Evolutionary conservation across 2,888 invertebrate species (phyloP), one percentile per base, ranked within the genome.

Genomic region (Acleris literana): DNA sequence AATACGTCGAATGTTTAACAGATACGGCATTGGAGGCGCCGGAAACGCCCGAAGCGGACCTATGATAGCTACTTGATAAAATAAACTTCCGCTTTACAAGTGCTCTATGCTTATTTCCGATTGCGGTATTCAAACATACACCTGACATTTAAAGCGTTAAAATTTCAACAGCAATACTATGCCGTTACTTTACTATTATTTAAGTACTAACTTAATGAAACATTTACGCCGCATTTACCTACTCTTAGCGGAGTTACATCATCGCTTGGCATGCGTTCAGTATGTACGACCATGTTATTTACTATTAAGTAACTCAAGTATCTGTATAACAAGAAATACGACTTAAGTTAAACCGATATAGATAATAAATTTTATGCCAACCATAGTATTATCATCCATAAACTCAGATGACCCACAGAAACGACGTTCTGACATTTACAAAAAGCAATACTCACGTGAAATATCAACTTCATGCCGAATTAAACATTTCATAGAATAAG

Each of bases 1-100:
- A 84, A 87, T 85, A 88, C 85, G 85, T 86, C 83, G 83, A 88
- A 87, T 80, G 81, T 85, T 85, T 74, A 80, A 83, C 81, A 82
- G 84, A 88, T 86, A 88, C 81, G 81, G 75, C 84, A 84, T 84
- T 81, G 83, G 81, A 86, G 81, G 83, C 87, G 82, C 86, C 87
- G 89, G 88, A 88, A 89, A 83, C 81, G 75, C 76, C 70, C 74
- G 69, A 71, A 70, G 71, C 73, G 77, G 78, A 82, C 81, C 73
- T 84, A 79, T 82, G 78, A 76, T 71, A 79, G 73, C 72, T 72
- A 59, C 70, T 73, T 72, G 74, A 74, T 74, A 74, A 53, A 73
- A 74, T 73, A 69, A 66, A 77, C 74, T 76, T 74, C 75, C 74
- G 74, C 65, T 69, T 70, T 69, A 62, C 65, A 68, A 69, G 62